phyloP scores from a whole-genome alignment of 2,888 invertebrate genomes.

The Pristionchus japonicus region DNA sequence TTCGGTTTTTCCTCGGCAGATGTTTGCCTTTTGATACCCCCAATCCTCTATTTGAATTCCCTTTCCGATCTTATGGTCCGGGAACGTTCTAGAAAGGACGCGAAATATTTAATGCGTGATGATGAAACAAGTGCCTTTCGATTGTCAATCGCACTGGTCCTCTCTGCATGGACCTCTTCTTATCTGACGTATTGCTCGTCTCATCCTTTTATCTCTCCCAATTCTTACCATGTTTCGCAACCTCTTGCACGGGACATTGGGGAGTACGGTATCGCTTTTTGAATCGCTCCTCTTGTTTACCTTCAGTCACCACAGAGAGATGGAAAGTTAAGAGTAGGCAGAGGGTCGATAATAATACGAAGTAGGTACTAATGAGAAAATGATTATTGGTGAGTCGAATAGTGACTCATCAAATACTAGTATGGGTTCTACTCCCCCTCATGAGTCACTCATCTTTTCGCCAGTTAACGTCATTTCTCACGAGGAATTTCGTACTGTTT shows the following conservation, averaged over 20 bases:
- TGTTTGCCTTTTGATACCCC: neutral
- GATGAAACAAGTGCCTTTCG: neutral
- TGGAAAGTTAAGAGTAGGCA: constrained; percentile 31
- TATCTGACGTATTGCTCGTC: neutral
- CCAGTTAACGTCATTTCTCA: constrained; percentile 6
- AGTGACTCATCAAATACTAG: constrained; percentile 14
- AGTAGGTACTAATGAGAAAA: neutral
- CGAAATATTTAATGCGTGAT: neutral
- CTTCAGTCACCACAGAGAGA: constrained; percentile 7
- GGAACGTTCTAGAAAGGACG: constrained; percentile 26
- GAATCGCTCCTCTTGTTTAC: constrained; percentile 39
- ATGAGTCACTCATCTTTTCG: constrained; percentile 18
- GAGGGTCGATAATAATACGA: constrained; percentile 31
- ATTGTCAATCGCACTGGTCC: neutral
- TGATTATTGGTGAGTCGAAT: neutral
- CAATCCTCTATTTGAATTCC: neutral
- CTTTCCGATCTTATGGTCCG: neutral
- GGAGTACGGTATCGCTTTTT: constrained; percentile 44
- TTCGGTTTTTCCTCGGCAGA: neutral
- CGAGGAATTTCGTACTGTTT: constrained; percentile 31
- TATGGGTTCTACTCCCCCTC: constrained; percentile 15
- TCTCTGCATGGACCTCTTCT: neutral
- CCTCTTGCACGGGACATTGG: constrained; percentile 11
- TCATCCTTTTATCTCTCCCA: neutral
- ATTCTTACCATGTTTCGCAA: constrained; percentile 36